phyloP scores from a whole-genome alignment of 2,797 vertebrate genomes.

The Muscicapa striata region DNA sequence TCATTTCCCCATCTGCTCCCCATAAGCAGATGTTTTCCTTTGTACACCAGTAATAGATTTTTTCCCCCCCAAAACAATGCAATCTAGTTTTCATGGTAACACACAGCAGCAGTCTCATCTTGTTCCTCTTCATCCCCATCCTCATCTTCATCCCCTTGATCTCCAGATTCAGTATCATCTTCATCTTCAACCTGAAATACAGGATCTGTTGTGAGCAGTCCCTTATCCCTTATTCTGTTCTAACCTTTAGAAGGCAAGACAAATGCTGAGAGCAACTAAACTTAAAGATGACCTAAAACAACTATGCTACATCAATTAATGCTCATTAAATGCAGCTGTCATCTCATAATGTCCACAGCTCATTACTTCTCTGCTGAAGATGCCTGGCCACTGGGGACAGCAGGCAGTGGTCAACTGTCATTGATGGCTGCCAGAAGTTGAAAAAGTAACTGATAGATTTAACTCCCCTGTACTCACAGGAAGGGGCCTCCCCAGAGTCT shows the following conservation, averaged over 20 bases:
- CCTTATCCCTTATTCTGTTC: not conserved
- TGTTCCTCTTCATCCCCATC: slow-evolving; percentile 76
- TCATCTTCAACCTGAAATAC: slow-evolving; percentile 90
- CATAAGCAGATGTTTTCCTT: slow-evolving; percentile 47
- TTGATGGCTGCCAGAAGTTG: not conserved
- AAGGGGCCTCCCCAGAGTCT: not conserved
- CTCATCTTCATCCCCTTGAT: slow-evolving; percentile 88
- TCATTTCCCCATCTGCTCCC: slow-evolving; percentile 41
- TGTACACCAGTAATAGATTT: slow-evolving; percentile 35
- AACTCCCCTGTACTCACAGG: accelerated
- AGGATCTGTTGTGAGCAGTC: not conserved
- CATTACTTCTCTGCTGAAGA: not conserved
- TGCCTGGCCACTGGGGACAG: not conserved
- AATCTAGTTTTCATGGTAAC: not conserved
- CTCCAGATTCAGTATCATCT: slow-evolving; percentile 90
- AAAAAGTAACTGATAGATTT: no score
- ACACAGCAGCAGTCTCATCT: slow-evolving; percentile 33
- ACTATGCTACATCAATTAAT: not conserved
- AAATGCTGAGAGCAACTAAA: not conserved
- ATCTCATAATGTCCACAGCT: accelerated
- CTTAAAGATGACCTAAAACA: not conserved
- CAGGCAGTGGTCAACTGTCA: not conserved
- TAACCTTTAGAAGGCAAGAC: not conserved
- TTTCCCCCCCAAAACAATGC: not conserved
- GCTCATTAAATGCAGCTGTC: not conserved